These are phyloP conservation scores for Gadopsis marmoratus DNA, from an alignment of 2,797 vertebrate species.

Conservation along the genomic window DNA sequence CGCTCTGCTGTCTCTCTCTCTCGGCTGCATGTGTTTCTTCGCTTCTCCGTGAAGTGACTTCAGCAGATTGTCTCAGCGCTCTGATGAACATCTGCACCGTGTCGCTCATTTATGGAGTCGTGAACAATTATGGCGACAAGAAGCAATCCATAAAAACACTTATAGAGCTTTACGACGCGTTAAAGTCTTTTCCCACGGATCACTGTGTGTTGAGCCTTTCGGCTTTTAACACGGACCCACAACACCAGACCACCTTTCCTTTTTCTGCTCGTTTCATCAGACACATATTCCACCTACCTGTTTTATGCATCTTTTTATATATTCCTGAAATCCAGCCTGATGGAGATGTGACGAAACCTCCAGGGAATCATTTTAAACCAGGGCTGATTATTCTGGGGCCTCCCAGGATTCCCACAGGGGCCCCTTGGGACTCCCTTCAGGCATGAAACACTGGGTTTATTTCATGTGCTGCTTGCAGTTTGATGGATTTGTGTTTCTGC, in stretches of 20 bases:
- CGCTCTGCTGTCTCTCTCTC: background rate
- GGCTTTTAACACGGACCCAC: background rate
- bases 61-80: slow-evolving; percentile 6
- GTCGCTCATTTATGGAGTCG: slow-evolving; percentile 49
- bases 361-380: background rate
- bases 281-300: no score
- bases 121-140: slow-evolving; percentile 61
- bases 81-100: slow-evolving; percentile 31
- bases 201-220: slow-evolving; percentile 1
- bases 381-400: background rate
- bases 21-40: slow-evolving; percentile 14
- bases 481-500: no score
- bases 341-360: background rate
- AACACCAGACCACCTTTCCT: background rate
- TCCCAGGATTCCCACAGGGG: background rate
- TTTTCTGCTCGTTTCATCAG: no score
- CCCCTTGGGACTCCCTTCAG: background rate
- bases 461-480: background rate
- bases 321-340: background rate
- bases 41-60: slow-evolving; percentile 13
- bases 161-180: slow-evolving; percentile 35
- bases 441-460: background rate
- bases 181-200: slow-evolving; percentile 40
- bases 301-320: background rate
- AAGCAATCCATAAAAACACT: slow-evolving; percentile 59